Percentiles rank a stretch among this genome's conserved stretches.
Evolutionary conservation across 2,888 invertebrate species (phyloP).

Genomic region (Urechis unicinctus): DNA sequence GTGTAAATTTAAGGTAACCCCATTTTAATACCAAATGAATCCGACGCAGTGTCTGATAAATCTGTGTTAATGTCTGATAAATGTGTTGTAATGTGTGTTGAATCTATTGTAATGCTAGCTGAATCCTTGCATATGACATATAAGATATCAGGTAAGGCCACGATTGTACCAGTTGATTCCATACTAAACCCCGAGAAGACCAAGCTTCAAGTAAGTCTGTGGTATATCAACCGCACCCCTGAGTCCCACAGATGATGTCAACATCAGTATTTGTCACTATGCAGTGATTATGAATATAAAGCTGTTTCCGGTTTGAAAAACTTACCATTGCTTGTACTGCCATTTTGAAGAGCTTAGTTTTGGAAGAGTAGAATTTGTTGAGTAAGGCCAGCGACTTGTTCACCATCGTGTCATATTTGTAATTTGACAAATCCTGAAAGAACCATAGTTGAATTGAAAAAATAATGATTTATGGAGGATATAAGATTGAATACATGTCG

Average conservation of each 20-base stretch:
- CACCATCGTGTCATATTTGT: slow-evolving; percentile 30
- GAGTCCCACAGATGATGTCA: background rate
- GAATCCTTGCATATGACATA: too few relatives aligned
- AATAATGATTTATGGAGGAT: background rate
- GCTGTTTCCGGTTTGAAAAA: background rate
- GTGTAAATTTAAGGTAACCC: too few relatives aligned
- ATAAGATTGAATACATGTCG: background rate
- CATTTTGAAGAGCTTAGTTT: slow-evolving; percentile 29
- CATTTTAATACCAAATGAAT: too few relatives aligned
- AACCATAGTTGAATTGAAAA: background rate
- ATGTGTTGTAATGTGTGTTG: too few relatives aligned
- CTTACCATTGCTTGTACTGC: slow-evolving; percentile 29
- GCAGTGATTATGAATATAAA: background rate
- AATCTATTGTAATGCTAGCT: too few relatives aligned
- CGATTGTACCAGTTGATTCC: too few relatives aligned
- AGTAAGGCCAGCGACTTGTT: slow-evolving; percentile 27
- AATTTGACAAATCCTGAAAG: slow-evolving; percentile 29
- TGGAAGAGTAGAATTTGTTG: slow-evolving; percentile 29
- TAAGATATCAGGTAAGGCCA: too few relatives aligned
- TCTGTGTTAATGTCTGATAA: too few relatives aligned
- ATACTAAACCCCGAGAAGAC: too few relatives aligned
- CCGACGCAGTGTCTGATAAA: too few relatives aligned
- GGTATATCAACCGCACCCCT: too few relatives aligned
- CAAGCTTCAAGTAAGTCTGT: too few relatives aligned
- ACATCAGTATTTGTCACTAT: background rate